Conservation (phyloP, 2,888 invertebrate species). For the Camponotus fellah region DNA sequence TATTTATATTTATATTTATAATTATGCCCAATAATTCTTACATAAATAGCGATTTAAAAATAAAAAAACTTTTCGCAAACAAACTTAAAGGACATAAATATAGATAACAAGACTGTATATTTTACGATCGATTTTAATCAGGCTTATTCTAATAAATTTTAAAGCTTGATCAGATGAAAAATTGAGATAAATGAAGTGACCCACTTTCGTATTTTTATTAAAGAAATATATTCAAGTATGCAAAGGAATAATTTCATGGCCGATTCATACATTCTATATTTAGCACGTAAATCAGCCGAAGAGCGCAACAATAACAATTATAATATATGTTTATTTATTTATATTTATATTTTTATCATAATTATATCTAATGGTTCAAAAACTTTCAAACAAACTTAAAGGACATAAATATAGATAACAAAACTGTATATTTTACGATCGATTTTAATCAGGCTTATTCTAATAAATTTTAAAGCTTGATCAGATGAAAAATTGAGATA, state of each 20-base stretch:
- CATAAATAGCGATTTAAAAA: neutral
- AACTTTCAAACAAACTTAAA: neutral
- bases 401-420: neutral
- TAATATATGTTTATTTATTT: too few relatives aligned
- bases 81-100: too few relatives aligned
- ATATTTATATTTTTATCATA: too few relatives aligned
- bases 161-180: neutral
- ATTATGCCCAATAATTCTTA: neutral
- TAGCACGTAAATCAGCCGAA: neutral
- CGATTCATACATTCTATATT: slow-evolving; percentile 10
- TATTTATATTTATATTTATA: too few relatives aligned
- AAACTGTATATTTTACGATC: neutral
- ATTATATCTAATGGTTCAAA: too few relatives aligned
- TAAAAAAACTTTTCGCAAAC: neutral
- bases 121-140: neutral
- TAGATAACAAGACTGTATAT: neutral
- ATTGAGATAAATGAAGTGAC: neutral
- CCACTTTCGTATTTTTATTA: neutral
- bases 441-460: neutral
- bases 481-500: neutral
- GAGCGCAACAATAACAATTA: too few relatives aligned
- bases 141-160: neutral
- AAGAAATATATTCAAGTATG: neutral
- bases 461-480: neutral
- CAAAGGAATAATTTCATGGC: neutral